Base-by-base conservation (phyloP, 2,888 invertebrate species). In the Drosophila gaucha region DNA sequence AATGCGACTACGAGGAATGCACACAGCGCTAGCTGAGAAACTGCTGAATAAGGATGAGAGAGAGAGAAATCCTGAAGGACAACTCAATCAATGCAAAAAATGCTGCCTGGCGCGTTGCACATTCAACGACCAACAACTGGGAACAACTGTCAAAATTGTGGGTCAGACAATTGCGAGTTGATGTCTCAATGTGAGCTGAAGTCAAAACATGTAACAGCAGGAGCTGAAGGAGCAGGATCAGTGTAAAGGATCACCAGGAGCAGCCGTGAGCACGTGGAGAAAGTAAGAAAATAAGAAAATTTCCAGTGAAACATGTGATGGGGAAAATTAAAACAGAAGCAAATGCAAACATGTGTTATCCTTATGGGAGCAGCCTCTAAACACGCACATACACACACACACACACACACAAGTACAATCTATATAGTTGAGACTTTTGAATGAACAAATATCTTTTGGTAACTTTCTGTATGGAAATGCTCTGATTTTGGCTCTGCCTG, bases 1-100 rank as follows among this genome's bases (percentile, higher is more conserved):
- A 71, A 71, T 56, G 49, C 9, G 28, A 33, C 67, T 70, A 57
- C 62, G 57, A 39, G 64, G 67, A 77, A 73, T 46, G 9, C 30
- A 12, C 12, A 49, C 16, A 47, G 38, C 24, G 44, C 18, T 30
- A 33, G 30, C 9, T 6, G 5, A 22, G 22, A 58, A 55, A 50
- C 44, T 50, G 51, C 64, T 58, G 74, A 63, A 68, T 55, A 55
- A 41, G 49, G 60, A 51, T 20, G 9, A 47, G 10, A 54, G 10
- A 41, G 22, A 39, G n/a, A 38, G 43, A n/a, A n/a, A n/a, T n/a
- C n/a, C n/a, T 24, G 26, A 44, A 41, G 43, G 33, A 80, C 66
- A 67, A 59, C 85, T 86, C 80, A 84, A 84, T 80, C 86, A 80
- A 86, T 86, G 86, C 74, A 60, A 76, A 78, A 58, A 62, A 56